Evolutionary conservation across 2,888 invertebrate species (phyloP).

Genomic region (Blastobasis lacticolella): DNA sequence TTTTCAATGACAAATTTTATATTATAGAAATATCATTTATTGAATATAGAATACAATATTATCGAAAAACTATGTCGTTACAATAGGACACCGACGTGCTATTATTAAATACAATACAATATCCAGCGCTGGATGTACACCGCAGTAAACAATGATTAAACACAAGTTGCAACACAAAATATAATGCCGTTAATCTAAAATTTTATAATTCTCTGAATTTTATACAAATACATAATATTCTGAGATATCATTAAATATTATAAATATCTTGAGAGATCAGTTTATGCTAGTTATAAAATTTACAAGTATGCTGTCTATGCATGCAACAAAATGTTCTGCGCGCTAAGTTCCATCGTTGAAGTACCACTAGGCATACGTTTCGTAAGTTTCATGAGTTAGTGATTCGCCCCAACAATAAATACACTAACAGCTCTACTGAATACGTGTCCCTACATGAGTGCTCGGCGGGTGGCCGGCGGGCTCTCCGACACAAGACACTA

Average conservation of each 20-base stretch:
- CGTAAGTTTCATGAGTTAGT: slow-evolving; percentile 47
- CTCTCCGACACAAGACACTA: neutral
- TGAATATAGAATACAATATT: slow-evolving; percentile 72
- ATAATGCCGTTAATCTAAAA: slow-evolving; percentile 60
- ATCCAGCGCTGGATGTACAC: slow-evolving; percentile 59
- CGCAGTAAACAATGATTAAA: slow-evolving; percentile 49
- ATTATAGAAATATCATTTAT: slow-evolving; percentile 71
- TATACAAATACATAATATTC: slow-evolving; percentile 66
- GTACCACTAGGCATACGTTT: slow-evolving; percentile 56
- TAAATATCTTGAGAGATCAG: slow-evolving; percentile 73
- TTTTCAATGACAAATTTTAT: slow-evolving; percentile 69
- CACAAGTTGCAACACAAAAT: slow-evolving; percentile 52
- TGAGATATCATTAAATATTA: slow-evolving; percentile 64
- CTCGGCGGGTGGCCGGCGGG: slow-evolving; percentile 30
- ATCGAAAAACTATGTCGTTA: slow-evolving; percentile 70
- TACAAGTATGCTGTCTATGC: slow-evolving; percentile 63
- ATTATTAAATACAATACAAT: slow-evolving; percentile 48
- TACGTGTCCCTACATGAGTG: slow-evolving; percentile 38
- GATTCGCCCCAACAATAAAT: slow-evolving; percentile 58
- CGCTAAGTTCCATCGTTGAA: slow-evolving; percentile 55
- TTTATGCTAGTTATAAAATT: slow-evolving; percentile 71
- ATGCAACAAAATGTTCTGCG: slow-evolving; percentile 53
- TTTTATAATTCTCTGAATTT: slow-evolving; percentile 62
- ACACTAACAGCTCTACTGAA: slow-evolving; percentile 62
- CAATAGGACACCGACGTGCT: slow-evolving; percentile 67